These are phyloP conservation scores for Tamias sibiricus DNA, from an alignment of 2,113 vertebrate genomes.

Conservation along the genomic window DNA sequence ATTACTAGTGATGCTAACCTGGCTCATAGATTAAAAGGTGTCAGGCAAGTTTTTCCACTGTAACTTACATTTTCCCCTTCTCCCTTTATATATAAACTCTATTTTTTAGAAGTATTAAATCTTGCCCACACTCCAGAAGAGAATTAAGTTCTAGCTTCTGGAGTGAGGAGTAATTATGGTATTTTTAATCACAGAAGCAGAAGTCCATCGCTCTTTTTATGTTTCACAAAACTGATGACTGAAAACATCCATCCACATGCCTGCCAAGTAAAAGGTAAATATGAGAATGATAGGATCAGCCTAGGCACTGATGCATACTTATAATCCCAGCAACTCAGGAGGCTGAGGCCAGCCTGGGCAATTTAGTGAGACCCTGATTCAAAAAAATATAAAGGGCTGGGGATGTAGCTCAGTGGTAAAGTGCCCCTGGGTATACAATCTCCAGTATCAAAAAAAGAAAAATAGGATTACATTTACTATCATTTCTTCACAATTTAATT, in stretches of 20 bases:
- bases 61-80: no score
- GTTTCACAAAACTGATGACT: slow-evolving; percentile 91
- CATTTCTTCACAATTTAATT: background rate
- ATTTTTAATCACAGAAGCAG: slow-evolving; percentile 84
- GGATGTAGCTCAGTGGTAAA: no score
- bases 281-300: background rate
- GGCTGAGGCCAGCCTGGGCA: no score
- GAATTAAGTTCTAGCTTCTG: background rate
- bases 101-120: background rate
- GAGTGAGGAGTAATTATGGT: background rate
- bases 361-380: no score
- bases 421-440: no score
- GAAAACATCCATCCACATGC: slow-evolving; percentile 90
- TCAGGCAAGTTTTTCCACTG: background rate
- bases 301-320: no score
- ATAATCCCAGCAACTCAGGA: no score
- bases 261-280: slow-evolving; percentile 89
- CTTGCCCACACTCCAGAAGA: background rate
- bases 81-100: background rate
- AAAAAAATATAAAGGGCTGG: no score
- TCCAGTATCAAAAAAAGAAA: no score
- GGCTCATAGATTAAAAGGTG: rapidly evolving
- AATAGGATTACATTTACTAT: background rate
- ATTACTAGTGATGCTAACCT: rapidly evolving
- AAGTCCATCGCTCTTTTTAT: slow-evolving; percentile 85